Evolutionary conservation across 2,797 vertebrate species (phyloP), one percentile per base, ranked within the genome.

Genomic region (Typhlichthys subterraneus): DNA sequence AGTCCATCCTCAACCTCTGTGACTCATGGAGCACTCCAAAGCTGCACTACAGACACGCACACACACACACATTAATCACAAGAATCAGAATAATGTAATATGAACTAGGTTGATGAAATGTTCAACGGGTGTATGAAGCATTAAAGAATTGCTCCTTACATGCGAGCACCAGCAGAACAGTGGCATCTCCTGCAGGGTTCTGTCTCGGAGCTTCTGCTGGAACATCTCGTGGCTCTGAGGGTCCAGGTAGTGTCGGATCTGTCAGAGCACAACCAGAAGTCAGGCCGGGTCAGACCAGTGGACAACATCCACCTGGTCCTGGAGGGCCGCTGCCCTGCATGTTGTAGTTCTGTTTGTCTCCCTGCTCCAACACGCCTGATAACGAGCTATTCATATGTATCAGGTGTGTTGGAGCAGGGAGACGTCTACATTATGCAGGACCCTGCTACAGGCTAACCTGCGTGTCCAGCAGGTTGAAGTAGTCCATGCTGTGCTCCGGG

Each of bases 121-220:
- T 38, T 12, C 11, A 33, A 56, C 14, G 38, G n/a, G n/a, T 38
- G 6, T 38, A 56, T 56, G 52, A 23, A 17, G 6, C 52, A 53
- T 12, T 23, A 53, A 23, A 8, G 2, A 11, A 23, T 15, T 23
- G 17, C n/a, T 8, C 7, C 89, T 89, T 88, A 94, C 93, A 12
- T 94, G 93, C 45, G 91, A 83, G 81, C 93, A 94, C 93, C 93
- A 94, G 58, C 90, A 72, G 76, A 94, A 94, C 75, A 87, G 88
- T 0, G 83, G 82, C 91, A 93, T 94, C 29, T 91, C 86, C 82
- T 87, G 86, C 54, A 94, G 78, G 14, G 92, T 89, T 62, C 80
- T 73, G 56, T 94, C 93, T 71, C 93, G 57, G 51, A 94, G 91
- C 50, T 94, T 94, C 68, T 91, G 90, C 82, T 94, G 93, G 67